Base-by-base conservation (phyloP, 2,797 vertebrate genomes). In the Gambusia yucatana region DNA sequence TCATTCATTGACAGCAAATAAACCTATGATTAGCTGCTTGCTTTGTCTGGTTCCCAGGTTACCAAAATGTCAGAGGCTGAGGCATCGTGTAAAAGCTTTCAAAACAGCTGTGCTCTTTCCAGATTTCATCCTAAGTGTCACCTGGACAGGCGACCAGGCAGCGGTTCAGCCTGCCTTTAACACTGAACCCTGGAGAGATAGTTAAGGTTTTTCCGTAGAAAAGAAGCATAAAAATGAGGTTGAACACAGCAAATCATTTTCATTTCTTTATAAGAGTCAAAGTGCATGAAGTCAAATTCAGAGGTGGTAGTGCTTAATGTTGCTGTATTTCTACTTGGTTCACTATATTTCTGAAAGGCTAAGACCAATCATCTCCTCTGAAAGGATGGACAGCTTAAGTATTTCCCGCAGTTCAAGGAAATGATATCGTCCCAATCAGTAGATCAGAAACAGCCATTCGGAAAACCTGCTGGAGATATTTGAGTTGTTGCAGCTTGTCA, bases 401-500 rank as follows among this genome's bases (percentile, higher is more conserved):
- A 43, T 59, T 59, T 71, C 46, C 73, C 11, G 14, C n/a, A 39
- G 33, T 28, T 59, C 43, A 75, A 75, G 52, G 73, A 52, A 39
- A 74, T 36, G 6, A 41, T 71, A 57, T 61, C 0, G 1, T 14
- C 39, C 20, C 28, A 39, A 47, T 77, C 48, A 48, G 36, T 33
- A 20, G 30, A 70, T 72, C 61, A 41, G 20, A 65, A 67, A 30
- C 36, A 13, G 46, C n/a, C 2, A 47, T 69, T 80, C 70, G 17
- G 50, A 76, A 52, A 75, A 75, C 3, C 39, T n/a, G 44, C 9
- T 39, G 44, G 9, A 28, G 63, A 39, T 0, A 9, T 61, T 48
- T 43, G 76, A 65, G 72, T 82, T 77, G 70, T 75, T 79, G 81
- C 82, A 44, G 41, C 70, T 75, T 0, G 67, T 25, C 72, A 50